Percentiles rank a stretch among this genome's conserved stretches.
Evolutionary conservation across 2,888 invertebrate species (phyloP).

Genomic region (Drosophila sordidula): DNA sequence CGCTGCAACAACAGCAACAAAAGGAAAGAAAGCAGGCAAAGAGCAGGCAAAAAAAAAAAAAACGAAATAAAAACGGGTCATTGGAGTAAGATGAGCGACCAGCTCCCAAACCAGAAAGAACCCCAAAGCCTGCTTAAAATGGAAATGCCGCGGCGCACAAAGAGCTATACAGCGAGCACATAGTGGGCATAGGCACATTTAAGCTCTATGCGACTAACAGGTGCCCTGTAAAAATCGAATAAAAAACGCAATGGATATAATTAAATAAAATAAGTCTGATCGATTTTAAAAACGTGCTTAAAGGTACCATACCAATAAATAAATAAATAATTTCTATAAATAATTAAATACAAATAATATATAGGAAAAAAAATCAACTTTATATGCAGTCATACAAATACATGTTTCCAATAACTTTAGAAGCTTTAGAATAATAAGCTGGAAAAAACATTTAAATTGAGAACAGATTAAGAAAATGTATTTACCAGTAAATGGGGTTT

Average conservation of each 20-base stretch:
- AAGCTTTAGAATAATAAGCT: too few species aligned
- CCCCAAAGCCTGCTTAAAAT: conserved; percentile 28
- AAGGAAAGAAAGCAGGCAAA: conserved; percentile 15
- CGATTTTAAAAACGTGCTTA: too few species aligned
- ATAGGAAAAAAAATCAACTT: too few species aligned
- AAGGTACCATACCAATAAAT: too few species aligned
- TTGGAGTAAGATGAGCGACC: conserved; percentile 75
- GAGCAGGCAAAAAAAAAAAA: conserved; percentile 39
- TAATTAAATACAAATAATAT: too few species aligned
- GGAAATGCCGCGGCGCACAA: conserved; percentile 51
- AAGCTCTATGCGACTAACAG: background rate
- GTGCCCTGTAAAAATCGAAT: background rate
- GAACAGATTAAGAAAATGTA: too few species aligned
- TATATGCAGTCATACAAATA: too few species aligned
- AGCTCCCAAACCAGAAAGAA: conserved; percentile 14
- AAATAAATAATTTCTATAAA: too few species aligned
- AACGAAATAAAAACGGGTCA: conserved; percentile 77
- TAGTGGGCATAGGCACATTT: conserved; percentile 2
- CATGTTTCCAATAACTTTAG: too few species aligned
- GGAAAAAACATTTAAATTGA: too few species aligned
- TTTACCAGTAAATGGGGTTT: too few species aligned
- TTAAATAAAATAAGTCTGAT: too few species aligned
- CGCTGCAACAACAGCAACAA: conserved; percentile 28
- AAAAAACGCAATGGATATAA: background rate
- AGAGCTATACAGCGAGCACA: conserved; percentile 14